Conservation (phyloP, 2,797 vertebrate genomes). For the Ctenosaura bakeri region DNA sequence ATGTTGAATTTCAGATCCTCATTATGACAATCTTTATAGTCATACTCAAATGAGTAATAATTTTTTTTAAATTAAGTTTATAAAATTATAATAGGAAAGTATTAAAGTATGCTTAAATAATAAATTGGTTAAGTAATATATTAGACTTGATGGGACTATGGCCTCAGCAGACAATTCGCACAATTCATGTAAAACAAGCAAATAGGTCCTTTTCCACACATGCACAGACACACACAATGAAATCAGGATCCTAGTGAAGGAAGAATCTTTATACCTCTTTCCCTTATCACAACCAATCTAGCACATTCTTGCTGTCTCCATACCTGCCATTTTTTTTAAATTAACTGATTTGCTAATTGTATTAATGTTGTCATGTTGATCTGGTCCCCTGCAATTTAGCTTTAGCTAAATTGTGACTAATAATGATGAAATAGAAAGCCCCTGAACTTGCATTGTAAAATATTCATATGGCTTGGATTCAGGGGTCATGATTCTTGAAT, state of each 20-base stretch:
- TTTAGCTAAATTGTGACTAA: not conserved
- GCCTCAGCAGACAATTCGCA: not conserved
- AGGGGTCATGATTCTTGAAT: not conserved
- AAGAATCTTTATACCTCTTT: no score
- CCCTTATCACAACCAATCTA: no score
- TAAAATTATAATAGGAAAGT: not conserved
- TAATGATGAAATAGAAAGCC: no score
- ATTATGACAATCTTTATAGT: no score
- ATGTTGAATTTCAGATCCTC: no score
- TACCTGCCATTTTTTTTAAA: not conserved
- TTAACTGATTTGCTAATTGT: not conserved
- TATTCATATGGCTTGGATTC: not conserved
- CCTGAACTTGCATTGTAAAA: not conserved
- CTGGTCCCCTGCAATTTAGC: not conserved
- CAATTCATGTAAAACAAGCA: not conserved
- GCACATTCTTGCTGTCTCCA: not conserved
- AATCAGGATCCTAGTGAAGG: not conserved
- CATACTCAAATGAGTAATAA: no score
- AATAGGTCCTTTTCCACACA: no score
- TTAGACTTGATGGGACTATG: not conserved
- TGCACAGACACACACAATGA: not conserved
- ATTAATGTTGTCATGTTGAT: no score
- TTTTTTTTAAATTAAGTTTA: no score
- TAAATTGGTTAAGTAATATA: not conserved
- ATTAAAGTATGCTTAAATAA: not conserved